phyloP scores from a whole-genome alignment of 2,113 vertebrate genomes.

The Hyperopisus bebe region DNA sequence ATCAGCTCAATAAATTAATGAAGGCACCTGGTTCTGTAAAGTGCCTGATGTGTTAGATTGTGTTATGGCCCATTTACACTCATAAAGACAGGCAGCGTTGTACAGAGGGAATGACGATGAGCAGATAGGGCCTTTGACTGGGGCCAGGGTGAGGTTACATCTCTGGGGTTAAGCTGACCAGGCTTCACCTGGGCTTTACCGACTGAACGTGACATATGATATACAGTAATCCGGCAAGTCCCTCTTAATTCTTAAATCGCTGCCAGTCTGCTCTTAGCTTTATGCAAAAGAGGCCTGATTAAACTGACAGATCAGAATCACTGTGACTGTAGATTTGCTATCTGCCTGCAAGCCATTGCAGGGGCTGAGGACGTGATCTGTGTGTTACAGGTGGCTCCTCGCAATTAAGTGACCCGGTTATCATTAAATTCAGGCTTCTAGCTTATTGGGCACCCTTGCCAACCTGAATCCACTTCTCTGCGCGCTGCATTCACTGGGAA shows the following conservation, averaged over 20 bases:
- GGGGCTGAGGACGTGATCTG: slow-evolving; percentile 21
- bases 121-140: slow-evolving; percentile 50
- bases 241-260: slow-evolving; percentile 52
- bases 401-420: neutral
- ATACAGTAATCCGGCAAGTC: slow-evolving; percentile 47
- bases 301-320: slow-evolving; percentile 23
- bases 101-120: slow-evolving; percentile 46
- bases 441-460: neutral
- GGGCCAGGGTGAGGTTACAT: slow-evolving; percentile 36
- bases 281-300: slow-evolving; percentile 40
- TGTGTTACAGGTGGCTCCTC: slow-evolving; percentile 3
- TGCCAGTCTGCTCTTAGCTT: slow-evolving; percentile 50
- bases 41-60: slow-evolving; percentile 61
- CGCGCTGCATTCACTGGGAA: neutral
- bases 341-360: slow-evolving; percentile 1
- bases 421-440: neutral
- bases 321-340: slow-evolving; percentile 13
- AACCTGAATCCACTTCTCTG: neutral
- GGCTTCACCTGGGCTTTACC: slow-evolving; percentile 45
- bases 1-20: slow-evolving; percentile 45
- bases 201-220: slow-evolving; percentile 41
- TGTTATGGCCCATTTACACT: slow-evolving; percentile 64
- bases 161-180: slow-evolving; percentile 25
- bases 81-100: slow-evolving; percentile 53
- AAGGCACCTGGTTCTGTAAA: slow-evolving; percentile 45